Evolutionary conservation across 1,140 invertebrate genomes (phyloP).

Genomic region (Caenorhabditis latens): DNA sequence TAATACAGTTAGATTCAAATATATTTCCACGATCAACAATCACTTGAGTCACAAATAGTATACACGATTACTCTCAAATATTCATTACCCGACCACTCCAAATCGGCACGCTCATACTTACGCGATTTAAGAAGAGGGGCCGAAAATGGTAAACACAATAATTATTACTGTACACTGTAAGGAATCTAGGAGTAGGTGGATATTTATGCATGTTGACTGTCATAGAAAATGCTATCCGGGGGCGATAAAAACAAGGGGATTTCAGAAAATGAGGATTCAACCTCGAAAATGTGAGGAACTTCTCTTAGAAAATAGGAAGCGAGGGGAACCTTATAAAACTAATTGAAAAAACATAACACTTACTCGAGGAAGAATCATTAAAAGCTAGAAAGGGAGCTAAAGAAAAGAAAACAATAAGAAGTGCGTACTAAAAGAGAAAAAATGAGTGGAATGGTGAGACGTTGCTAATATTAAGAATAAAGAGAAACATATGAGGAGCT

Average conservation of each 20-base stretch:
- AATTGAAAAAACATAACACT: conserved; percentile 8
- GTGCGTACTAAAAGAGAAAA: neutral
- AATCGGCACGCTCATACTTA: too few species aligned
- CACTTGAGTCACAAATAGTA: too few species aligned
- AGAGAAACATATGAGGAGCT: conserved; percentile 5
- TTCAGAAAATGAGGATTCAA: neutral
- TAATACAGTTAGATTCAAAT: too few species aligned
- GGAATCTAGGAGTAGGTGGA: neutral
- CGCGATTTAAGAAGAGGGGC: too few species aligned
- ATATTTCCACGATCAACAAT: too few species aligned
- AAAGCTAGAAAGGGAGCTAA: neutral
- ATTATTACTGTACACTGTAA: conserved; percentile 17
- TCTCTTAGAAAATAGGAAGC: neutral
- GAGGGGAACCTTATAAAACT: conserved; percentile 10
- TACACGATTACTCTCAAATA: neutral
- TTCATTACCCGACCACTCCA: too few species aligned
- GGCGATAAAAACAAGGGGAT: conserved; percentile 18
- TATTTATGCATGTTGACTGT: neutral
- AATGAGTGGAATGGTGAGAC: conserved; percentile 35
- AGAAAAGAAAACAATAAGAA: neutral
- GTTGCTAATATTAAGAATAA: conserved; percentile 29
- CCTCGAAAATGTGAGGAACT: neutral
- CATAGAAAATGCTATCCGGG: neutral
- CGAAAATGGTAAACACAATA: conserved; percentile 17
- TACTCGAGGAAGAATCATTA: neutral